Evolutionary conservation across 2,888 invertebrate species (phyloP), one percentile per base, ranked within the genome.

Genomic region (Drosophila testacea): DNA sequence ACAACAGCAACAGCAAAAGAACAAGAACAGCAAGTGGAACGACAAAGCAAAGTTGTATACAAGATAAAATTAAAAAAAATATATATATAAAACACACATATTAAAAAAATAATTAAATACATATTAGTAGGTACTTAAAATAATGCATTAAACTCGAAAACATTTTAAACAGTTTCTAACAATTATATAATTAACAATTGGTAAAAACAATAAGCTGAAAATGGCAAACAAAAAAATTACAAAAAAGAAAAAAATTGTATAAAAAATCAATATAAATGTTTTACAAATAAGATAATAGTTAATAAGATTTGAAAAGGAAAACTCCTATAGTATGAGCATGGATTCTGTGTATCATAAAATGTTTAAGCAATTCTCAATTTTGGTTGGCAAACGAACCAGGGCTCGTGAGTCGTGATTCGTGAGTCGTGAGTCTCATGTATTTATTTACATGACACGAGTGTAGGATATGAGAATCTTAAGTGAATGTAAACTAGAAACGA

Each of bases 161-260:
- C 87, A 84, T 89, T 90, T 90, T 89, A 90, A 89, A 76, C 79
- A 90, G 88, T 89, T 90, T 89, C 90, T 89, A 86, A 78, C 56
- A 70, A 70, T 71, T 73, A 75, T 69, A 75, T 73, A 75, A 74
- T 65, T 65, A 84, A 81, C 47, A 65, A 77, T 75, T 79, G 69
- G 81, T 57, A 73, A 79, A 79, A 76, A 75, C 78, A 89, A 80
- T 78, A 87, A 83, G 72, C 82, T 82, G 65, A 72, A 64, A 69
- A 88, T 83, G 77, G 85, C 68, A 69, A 87, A 54, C 68, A 74
- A 57, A 65, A 66, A 54, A 48, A 34, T 73, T 83, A 73, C 44
- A 47, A 67, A 63, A 69, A 60, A 74, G 27, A 38, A 57, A 71
- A 41, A 50, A 50, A 65, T 70, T 51, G 77, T 83, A 73, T 47